A percentile compares a stretch with the other conserved stretches of the same genome.
Evolutionary conservation across 1,140 invertebrate genomes (phyloP).

Genomic region (Nymphalis io): DNA sequence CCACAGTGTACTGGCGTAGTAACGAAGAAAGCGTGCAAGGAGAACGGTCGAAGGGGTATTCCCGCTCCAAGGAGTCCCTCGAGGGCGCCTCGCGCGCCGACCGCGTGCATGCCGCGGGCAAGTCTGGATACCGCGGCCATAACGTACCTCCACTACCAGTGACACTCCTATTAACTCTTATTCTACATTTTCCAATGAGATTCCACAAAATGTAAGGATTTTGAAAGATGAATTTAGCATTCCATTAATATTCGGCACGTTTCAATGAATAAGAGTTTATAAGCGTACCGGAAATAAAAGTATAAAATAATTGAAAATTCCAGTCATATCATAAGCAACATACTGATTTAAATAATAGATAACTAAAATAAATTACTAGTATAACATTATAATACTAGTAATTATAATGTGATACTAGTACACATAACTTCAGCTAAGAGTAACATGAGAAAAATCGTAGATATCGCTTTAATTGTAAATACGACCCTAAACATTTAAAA

Average conservation of each 20-base stretch:
- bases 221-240: not conserved
- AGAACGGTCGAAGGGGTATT: constrained; percentile 72
- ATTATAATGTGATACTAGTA: too few relatives aligned
- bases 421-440: too few relatives aligned
- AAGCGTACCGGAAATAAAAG: too few relatives aligned
- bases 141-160: constrained; percentile 30
- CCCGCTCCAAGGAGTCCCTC: constrained; percentile 68
- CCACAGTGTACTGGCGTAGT: constrained; percentile 89
- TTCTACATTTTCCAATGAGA: not conserved
- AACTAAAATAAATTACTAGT: too few relatives aligned
- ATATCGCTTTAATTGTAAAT: too few relatives aligned
- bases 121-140: constrained; percentile 46
- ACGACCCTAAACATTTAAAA: too few relatives aligned
- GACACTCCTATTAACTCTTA: constrained; percentile 29
- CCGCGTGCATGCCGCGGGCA: constrained; percentile 72
- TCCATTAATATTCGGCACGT: not conserved
- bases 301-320: too few relatives aligned
- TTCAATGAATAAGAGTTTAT: too few relatives aligned
- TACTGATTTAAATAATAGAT: too few relatives aligned
- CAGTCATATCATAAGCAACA: too few relatives aligned
- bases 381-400: too few relatives aligned
- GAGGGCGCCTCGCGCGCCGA: constrained; percentile 74
- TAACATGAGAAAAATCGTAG: too few relatives aligned
- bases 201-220: constrained; percentile 1
- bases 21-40: constrained; percentile 92